Evolutionary conservation across 1,140 invertebrate species (phyloP).

Genomic region (Cecropterus lyciades): DNA sequence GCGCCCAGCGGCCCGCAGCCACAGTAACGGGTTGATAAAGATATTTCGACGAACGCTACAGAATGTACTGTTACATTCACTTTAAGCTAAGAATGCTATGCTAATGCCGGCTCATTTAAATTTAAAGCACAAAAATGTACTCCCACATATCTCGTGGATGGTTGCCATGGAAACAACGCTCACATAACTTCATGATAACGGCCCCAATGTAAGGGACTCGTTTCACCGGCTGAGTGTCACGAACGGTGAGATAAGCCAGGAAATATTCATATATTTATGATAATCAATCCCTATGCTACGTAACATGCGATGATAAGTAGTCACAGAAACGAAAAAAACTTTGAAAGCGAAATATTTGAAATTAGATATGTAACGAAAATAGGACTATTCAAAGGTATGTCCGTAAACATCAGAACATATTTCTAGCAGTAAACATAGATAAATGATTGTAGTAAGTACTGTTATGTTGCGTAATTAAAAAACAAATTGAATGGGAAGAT

Average conservation of each 20-base stretch:
- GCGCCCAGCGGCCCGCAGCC: too few species aligned
- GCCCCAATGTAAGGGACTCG: background rate
- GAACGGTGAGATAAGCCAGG: background rate
- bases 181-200: constrained; percentile 13
- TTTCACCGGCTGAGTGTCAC: background rate
- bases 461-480: too few species aligned
- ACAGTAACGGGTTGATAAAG: background rate
- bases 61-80: constrained; percentile 37
- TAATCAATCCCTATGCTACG: background rate
- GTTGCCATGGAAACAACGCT: constrained; percentile 18
- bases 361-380: too few species aligned
- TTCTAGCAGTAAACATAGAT: too few species aligned
- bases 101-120: constrained; percentile 46
- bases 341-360: too few species aligned
- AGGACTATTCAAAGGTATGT: too few species aligned
- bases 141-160: constrained; percentile 39
- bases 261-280: background rate
- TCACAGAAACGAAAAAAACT: too few species aligned
- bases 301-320: too few species aligned
- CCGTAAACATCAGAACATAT: too few species aligned
- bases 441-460: too few species aligned
- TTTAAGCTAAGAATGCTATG: constrained; percentile 38
- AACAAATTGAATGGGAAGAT: too few species aligned
- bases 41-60: background rate
- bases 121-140: constrained; percentile 42